These are phyloP conservation scores for Smutsia gigantea DNA, from an alignment of 2,797 vertebrate genomes.

Conservation along the genomic window DNA sequence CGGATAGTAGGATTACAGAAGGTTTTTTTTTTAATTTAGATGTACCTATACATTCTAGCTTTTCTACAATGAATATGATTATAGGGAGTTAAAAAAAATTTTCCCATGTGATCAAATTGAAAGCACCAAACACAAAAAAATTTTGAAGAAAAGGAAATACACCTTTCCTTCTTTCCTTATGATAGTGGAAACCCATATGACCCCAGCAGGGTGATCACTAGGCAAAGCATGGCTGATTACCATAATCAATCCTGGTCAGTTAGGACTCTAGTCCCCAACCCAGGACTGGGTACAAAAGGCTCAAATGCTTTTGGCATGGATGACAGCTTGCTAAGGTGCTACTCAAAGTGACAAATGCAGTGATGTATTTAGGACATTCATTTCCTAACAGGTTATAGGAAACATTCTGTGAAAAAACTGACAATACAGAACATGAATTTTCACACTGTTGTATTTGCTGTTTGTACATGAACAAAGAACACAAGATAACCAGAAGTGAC, in stretches of 20 bases:
- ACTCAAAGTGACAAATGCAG: neutral
- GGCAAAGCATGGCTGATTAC: neutral
- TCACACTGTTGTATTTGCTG: neutral
- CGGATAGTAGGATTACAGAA: neutral
- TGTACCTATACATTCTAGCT: constrained; percentile 6
- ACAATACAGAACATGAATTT: neutral
- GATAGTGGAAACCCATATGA: neutral
- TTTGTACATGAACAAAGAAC: neutral
- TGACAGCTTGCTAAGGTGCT: neutral
- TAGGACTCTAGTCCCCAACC: neutral
- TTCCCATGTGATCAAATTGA: constrained; percentile 3
- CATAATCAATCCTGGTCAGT: neutral
- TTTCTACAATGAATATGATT: constrained; percentile 41
- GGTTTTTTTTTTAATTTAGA: neutral
- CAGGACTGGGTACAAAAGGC: neutral
- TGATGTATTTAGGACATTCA: neutral
- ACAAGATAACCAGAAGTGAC: neutral
- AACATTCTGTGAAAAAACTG: neutral
- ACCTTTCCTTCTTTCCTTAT: constrained; percentile 31
- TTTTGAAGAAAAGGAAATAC: neutral
- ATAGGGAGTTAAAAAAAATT: neutral
- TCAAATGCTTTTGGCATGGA: neutral
- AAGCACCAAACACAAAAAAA: constrained; percentile 1
- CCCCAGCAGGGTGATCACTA: neutral
- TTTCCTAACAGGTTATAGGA: neutral